A percentile compares a stretch with the other conserved stretches of the same genome.
Conservation (phyloP, 2,113 vertebrate genomes). For the Procavia capensis region DNA sequence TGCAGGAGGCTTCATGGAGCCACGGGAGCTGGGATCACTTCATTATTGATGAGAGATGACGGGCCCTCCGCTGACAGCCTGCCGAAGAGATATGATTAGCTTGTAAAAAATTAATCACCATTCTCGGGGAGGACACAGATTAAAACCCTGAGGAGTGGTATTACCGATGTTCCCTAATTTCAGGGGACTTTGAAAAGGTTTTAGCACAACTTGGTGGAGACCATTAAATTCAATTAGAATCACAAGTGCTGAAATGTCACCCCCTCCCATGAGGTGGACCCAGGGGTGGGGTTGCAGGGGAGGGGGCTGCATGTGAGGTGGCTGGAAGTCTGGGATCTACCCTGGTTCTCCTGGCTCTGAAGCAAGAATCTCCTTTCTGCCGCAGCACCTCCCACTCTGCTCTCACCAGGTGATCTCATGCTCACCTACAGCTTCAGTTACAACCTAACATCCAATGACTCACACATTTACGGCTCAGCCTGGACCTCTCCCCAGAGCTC, state of each 20-base stretch:
- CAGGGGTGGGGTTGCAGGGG: accelerated
- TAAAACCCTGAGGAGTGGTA: conserved; percentile 76
- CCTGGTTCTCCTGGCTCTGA: background rate
- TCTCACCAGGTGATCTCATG: background rate
- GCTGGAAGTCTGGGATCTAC: background rate
- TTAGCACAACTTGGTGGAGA: conserved; percentile 74
- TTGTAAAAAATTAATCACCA: conserved; percentile 86
- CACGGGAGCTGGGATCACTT: conserved; percentile 72
- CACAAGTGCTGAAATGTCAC: conserved; percentile 76
- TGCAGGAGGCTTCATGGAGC: conserved; percentile 81
- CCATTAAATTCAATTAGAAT: conserved; percentile 88
- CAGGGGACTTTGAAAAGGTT: conserved; percentile 83
- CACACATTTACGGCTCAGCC: background rate
- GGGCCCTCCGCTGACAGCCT: conserved; percentile 84
- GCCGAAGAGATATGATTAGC: conserved; percentile 87
- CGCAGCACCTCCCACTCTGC: background rate
- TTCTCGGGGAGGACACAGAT: conserved; percentile 80
- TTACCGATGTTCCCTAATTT: conserved; percentile 80
- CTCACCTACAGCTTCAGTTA: background rate
- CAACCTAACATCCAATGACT: background rate
- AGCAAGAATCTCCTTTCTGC: accelerated
- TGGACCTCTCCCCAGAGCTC: background rate
- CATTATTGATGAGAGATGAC: conserved; percentile 90
- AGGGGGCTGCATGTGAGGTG: background rate
- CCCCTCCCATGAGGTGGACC: background rate